phyloP scores from a whole-genome alignment of 37 sponge, comb jelly and placozoan genomes.

The Beroe forskalii region DNA sequence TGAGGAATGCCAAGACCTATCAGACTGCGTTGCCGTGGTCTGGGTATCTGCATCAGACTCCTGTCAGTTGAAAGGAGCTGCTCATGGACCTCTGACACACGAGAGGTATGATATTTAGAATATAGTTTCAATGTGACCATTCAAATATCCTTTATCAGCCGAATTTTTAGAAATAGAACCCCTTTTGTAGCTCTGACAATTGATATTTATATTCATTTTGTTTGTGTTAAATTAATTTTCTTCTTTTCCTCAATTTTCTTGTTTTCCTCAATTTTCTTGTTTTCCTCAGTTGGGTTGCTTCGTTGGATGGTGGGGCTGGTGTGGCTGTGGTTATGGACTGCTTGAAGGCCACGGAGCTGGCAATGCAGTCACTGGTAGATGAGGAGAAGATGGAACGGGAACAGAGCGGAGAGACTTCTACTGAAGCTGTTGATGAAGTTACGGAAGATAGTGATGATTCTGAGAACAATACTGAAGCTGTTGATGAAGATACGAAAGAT shows the following conservation, averaged over 20 bases:
- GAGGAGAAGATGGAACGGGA: neutral
- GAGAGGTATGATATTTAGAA: too few species aligned
- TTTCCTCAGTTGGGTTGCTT: neutral
- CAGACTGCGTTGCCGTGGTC: neutral
- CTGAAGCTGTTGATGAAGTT: neutral
- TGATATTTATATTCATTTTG: too few species aligned
- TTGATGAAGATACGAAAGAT: neutral
- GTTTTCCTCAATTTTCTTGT: too few species aligned
- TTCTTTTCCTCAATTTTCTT: too few species aligned
- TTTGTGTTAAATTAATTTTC: too few species aligned
- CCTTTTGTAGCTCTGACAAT: too few species aligned
- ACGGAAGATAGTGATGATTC: neutral
- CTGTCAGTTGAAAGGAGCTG: neutral
- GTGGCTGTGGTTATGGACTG: conserved; percentile 4
- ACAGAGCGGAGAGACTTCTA: neutral
- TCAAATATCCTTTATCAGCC: too few species aligned
- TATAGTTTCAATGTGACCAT: too few species aligned
- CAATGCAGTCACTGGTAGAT: neutral
- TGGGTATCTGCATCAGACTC: neutral
- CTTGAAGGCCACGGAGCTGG: neutral
- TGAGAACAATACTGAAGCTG: neutral
- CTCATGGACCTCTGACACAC: neutral
- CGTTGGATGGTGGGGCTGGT: neutral
- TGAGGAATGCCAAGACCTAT: neutral
- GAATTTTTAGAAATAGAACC: too few species aligned